These are phyloP conservation scores for Cryptotermes secundus DNA, from an alignment of 1,140 invertebrate genomes.

Conservation along the genomic window DNA sequence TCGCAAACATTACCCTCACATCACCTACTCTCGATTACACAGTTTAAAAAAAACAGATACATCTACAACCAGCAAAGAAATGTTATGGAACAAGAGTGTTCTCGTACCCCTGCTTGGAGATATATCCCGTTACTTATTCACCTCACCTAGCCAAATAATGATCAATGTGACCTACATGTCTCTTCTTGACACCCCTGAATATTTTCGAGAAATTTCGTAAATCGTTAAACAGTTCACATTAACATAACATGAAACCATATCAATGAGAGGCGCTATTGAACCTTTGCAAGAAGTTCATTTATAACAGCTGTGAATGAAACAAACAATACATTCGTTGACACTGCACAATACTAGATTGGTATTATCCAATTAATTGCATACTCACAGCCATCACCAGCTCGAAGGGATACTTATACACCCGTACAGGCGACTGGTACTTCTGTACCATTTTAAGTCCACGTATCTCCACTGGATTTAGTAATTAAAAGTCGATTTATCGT, in stretches of 20 bases:
- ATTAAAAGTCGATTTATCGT: not conserved
- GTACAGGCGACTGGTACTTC: constrained; percentile 92
- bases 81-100: too few relatives aligned
- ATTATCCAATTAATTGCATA: constrained; percentile 43
- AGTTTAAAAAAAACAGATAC: too few relatives aligned
- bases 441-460: constrained; percentile 78
- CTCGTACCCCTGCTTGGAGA: too few relatives aligned
- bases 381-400: constrained; percentile 95
- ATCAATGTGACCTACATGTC: too few relatives aligned
- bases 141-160: too few relatives aligned
- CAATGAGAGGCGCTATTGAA: not conserved
- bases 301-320: not conserved
- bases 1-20: too few relatives aligned
- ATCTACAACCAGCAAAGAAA: too few relatives aligned
- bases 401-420: constrained; percentile 96
- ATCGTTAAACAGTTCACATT: too few relatives aligned
- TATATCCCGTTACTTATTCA: too few relatives aligned
- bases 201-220: too few relatives aligned
- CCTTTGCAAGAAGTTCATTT: not conserved
- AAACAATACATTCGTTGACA: not conserved
- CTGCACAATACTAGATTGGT: not conserved
- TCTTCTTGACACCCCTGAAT: too few relatives aligned
- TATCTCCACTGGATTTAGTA: not conserved
- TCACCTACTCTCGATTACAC: too few relatives aligned
- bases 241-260: not conserved